phyloP scores from a whole-genome alignment of 1,140 invertebrate species.

The Polyergus mexicanus region DNA sequence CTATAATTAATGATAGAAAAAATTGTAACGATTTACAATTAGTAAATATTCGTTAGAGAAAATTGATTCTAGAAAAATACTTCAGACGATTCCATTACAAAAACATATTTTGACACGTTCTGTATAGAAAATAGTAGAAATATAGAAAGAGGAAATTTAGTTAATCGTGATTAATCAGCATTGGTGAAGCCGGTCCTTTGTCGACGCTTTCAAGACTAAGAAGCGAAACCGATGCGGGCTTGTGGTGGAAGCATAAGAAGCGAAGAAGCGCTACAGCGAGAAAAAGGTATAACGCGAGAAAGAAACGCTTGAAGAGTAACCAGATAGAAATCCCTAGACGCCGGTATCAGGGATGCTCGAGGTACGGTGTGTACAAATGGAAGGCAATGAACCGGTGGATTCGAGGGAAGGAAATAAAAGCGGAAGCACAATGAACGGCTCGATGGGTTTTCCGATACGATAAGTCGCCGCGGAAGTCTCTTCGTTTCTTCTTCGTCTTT shows the following conservation, averaged over 20 bases:
- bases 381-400: constrained; percentile 88
- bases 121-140: neutral
- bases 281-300: constrained; percentile 15
- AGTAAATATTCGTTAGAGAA: neutral
- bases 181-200: constrained; percentile 37
- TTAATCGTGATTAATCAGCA: constrained; percentile 44
- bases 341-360: constrained; percentile 62
- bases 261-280: constrained; percentile 36
- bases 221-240: constrained; percentile 66
- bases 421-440: constrained; percentile 82
- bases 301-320: constrained; percentile 69
- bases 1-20: neutral
- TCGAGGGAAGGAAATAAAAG: constrained; percentile 87
- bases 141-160: constrained; percentile 53
- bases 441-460: constrained; percentile 81
- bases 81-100: neutral
- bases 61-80: constrained; percentile 14
- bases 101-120: neutral
- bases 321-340: constrained; percentile 71
- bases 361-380: constrained; percentile 80
- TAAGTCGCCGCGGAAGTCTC: constrained; percentile 78
- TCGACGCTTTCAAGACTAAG: constrained; percentile 63
- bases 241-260: constrained; percentile 44
- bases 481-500: constrained; percentile 72
- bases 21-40: neutral